phyloP scores from a whole-genome alignment of 2,888 invertebrate species.

The Orchesella flavescens region DNA sequence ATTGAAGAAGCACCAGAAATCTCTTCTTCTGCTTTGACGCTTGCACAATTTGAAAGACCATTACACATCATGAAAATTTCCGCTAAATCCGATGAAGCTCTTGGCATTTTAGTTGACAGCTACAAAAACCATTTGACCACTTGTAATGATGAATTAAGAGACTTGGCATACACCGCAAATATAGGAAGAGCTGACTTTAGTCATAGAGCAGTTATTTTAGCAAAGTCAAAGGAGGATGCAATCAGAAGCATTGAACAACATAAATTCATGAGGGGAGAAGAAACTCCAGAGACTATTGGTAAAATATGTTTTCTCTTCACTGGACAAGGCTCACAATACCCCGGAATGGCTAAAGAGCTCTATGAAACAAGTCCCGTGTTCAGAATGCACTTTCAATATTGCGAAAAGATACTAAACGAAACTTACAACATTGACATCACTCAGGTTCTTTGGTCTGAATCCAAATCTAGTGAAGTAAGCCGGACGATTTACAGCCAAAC shows the following conservation, averaged over 20 bases:
- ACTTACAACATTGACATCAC: conserved; percentile 24
- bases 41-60: background rate
- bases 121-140: background rate
- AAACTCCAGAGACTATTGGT: background rate
- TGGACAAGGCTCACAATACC: conserved; percentile 61
- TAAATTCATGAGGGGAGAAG: too few relatives aligned
- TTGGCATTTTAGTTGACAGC: background rate
- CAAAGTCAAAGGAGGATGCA: conserved; percentile 10
- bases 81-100: conserved; percentile 48
- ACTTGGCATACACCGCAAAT: conserved; percentile 45
- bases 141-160: background rate
- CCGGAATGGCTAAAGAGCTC: conserved; percentile 46
- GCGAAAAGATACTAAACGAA: conserved; percentile 21
- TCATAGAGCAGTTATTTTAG: conserved; percentile 41
- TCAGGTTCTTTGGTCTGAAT: conserved; percentile 31
- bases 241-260: background rate
- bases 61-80: conserved; percentile 40
- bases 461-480: background rate
- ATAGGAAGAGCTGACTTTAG: conserved; percentile 44
- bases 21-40: background rate
- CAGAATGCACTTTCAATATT: conserved; percentile 43
- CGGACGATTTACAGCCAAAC: conserved; percentile 59
- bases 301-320: conserved; percentile 62
- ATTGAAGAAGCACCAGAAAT: conserved; percentile 46
- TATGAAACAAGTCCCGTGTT: conserved; percentile 45